Evolutionary conservation across 2,113 vertebrate genomes (phyloP).

Genomic region (Cyanoliseus patagonus): DNA sequence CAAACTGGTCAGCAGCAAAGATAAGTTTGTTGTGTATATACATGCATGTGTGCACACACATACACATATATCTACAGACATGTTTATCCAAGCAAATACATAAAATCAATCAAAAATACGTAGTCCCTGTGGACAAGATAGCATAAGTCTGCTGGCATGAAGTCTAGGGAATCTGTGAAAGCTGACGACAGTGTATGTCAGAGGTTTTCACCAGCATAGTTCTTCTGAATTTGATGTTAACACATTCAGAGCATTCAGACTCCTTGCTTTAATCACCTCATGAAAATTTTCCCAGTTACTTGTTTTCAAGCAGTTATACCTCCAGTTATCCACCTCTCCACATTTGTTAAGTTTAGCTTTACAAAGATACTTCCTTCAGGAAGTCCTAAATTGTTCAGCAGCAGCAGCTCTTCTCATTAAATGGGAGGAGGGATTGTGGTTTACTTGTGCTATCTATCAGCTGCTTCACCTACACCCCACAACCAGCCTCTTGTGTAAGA

Average conservation of each 20-base stretch:
- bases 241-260: background rate
- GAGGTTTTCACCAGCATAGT: background rate
- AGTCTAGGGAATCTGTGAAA: background rate
- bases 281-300: background rate
- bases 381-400: background rate
- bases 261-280: background rate
- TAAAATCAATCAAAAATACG: background rate
- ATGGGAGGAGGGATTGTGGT: background rate
- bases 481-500: background rate
- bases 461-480: background rate
- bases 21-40: background rate
- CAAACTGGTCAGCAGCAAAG: background rate
- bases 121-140: background rate
- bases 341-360: background rate
- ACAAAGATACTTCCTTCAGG: background rate
- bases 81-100: background rate
- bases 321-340: background rate
- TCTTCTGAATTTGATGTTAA: background rate
- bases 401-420: background rate
- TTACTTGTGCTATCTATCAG: background rate
- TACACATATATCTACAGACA: accelerated
- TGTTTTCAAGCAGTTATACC: background rate
- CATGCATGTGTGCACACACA: too few species aligned
- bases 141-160: background rate
- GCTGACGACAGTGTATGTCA: background rate